Base-by-base conservation (phyloP, 2,888 invertebrate species). In the Nemotelus nigrinus region DNA sequence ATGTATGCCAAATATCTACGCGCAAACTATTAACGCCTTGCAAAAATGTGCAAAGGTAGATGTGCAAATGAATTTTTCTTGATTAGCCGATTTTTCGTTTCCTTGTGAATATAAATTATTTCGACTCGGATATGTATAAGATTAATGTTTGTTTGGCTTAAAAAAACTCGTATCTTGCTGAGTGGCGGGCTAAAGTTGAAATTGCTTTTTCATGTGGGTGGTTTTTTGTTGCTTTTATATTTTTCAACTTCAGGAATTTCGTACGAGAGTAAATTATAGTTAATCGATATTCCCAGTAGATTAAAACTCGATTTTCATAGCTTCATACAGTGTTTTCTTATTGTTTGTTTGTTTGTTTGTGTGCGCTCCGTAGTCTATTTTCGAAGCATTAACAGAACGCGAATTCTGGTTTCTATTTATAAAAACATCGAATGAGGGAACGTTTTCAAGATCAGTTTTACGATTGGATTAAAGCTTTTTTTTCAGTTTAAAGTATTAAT, bases 161-260 rank as follows among this genome's bases (percentile, higher is more conserved):
- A 43, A 63, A 63, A 63, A 63, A 6, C 63, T 43, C 63, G 39
- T 41, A 53, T 1, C 53, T 3, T 5, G 3, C 43, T 41, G 3
- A 63, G 43, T 63, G 43, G 25, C 25, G 25, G 43, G 63, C 63
- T 4, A 63, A 63, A 63, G 6, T 63, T 41, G 10, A 67, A 67
- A 47, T n/a, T 47, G 67, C 10, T 47, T 67, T 67, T 67, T 67
- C 67, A 10, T 67, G 47, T 70, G 39, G 2, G 78, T 79, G 76
- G 41, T 41, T 63, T 74, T 44, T 3, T 60, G 48, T 10, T 45
- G 53, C n/a, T 44, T 75, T 75, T 43, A 60, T 47, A 47, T 58
- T 10, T 64, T 10, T 7, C 55, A 10, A 71, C n/a, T 25, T 25
- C 25, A 1, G 25, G 25, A 25, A 25, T 25, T 25, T 25, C 25